Conservation (phyloP, 2,113 vertebrate genomes). For the Lota lota region DNA sequence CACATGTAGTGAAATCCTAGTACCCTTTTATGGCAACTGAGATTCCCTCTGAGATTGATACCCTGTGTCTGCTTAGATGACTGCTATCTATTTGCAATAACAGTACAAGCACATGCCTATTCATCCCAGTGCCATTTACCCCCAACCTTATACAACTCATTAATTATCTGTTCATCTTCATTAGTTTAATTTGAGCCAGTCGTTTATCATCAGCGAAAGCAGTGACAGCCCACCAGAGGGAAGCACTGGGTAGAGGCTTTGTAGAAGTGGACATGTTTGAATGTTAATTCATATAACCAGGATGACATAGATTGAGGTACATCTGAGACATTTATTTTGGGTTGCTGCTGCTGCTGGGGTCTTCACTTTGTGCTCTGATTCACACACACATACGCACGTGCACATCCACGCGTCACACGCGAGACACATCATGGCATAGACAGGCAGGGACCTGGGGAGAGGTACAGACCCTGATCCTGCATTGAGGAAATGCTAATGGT, state of each 20-base stretch:
- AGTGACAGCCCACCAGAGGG: constrained; percentile 51
- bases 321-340: no score
- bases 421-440: constrained; percentile 3
- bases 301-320: no score
- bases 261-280: not conserved
- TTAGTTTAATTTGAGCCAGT: not conserved
- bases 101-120: no score
- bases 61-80: no score
- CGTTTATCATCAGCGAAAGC: constrained; percentile 21
- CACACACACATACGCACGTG: not conserved
- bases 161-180: not conserved
- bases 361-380: not conserved
- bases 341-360: no score
- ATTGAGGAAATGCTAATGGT: constrained; percentile 19
- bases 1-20: no score
- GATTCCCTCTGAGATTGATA: no score
- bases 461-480: constrained; percentile 8
- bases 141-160: not conserved
- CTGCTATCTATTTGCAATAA: no score
- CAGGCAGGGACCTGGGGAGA: constrained; percentile 7
- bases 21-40: no score
- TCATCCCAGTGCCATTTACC: no score
- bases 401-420: not conserved
- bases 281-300: not conserved
- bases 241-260: constrained; percentile 21